These are phyloP conservation scores for Thamnaconus septentrionalis DNA, from an alignment of 2,113 vertebrate genomes.

Conservation along the genomic window DNA sequence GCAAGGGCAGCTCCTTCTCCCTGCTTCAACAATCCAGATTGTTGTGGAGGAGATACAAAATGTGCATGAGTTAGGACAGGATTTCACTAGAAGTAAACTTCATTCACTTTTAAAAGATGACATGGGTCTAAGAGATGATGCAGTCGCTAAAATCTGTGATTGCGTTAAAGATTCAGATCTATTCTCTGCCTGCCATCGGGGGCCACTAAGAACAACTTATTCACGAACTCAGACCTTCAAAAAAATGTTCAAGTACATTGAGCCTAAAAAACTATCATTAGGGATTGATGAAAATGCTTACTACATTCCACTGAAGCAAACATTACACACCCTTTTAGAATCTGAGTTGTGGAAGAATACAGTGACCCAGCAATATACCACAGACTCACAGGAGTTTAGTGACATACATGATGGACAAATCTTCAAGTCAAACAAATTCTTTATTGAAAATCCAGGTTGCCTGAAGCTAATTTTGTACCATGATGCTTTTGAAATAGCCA, in stretches of 20 bases:
- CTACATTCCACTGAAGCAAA: constrained; percentile 6
- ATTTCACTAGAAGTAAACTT: constrained; percentile 42
- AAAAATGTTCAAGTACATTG: constrained; percentile 37
- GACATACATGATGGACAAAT: constrained; percentile 9
- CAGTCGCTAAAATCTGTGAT: constrained; percentile 27
- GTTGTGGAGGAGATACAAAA: constrained; percentile 45
- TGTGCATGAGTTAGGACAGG: constrained; percentile 44
- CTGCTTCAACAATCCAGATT: constrained; percentile 51
- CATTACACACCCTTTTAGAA: constrained; percentile 9
- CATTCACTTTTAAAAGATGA: constrained; percentile 29
- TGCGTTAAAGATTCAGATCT: constrained; percentile 39
- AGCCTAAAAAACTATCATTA: constrained; percentile 39
- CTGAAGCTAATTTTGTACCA: constrained; percentile 24
- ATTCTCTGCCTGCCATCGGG: constrained; percentile 38
- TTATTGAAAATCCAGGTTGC: constrained; percentile 23
- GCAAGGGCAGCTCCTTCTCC: constrained; percentile 32
- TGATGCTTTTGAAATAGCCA: constrained; percentile 5
- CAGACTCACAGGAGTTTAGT: background rate
- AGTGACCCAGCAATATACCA: background rate
- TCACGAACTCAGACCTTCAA: constrained; percentile 26
- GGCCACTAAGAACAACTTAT: constrained; percentile 11
- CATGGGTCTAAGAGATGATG: constrained; percentile 34
- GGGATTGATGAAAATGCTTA: constrained; percentile 30
- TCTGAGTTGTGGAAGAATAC: constrained; percentile 6
- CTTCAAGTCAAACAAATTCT: constrained; percentile 10